Evolutionary conservation across 2,888 invertebrate species (phyloP).

Genomic region (Amiota mariae): DNA sequence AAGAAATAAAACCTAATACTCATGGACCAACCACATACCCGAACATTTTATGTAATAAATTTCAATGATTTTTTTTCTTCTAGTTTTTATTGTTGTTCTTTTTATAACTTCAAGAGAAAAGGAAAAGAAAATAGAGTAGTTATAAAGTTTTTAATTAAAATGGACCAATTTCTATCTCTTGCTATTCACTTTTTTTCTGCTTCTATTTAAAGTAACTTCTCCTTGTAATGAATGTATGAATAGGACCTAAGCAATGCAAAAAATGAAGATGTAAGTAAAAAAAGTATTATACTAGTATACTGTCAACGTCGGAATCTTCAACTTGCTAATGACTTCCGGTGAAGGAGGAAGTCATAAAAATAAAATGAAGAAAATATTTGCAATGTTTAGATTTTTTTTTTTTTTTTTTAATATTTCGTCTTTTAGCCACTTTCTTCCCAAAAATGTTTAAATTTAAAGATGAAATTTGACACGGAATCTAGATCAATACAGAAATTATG

Average conservation of each 20-base stretch:
- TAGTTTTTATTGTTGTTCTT: constrained; percentile 9
- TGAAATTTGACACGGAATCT: no score
- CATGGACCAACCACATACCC: constrained; percentile 13
- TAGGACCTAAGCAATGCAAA: no score
- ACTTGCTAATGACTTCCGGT: constrained; percentile 20
- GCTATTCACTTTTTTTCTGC: not conserved
- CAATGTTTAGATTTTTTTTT: not conserved
- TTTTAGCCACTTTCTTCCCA: no score
- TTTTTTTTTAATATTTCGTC: no score
- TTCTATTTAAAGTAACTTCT: constrained; percentile 7
- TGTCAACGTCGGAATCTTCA: not conserved
- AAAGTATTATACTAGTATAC: no score
- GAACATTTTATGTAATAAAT: constrained; percentile 23
- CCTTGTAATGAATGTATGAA: not conserved
- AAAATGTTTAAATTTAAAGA: no score
- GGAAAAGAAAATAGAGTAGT: not conserved
- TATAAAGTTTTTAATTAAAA: constrained; percentile 29
- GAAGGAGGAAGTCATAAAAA: constrained; percentile 1
- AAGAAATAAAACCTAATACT: constrained; percentile 2
- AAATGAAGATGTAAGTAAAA: no score
- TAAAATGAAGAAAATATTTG: not conserved
- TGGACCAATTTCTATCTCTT: constrained; percentile 17
- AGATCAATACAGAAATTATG: no score
- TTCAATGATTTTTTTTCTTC: not conserved
- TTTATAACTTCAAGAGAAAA: not conserved